Conservation (phyloP, 2,113 vertebrate genomes). For the Deroptyus accipitrinus region DNA sequence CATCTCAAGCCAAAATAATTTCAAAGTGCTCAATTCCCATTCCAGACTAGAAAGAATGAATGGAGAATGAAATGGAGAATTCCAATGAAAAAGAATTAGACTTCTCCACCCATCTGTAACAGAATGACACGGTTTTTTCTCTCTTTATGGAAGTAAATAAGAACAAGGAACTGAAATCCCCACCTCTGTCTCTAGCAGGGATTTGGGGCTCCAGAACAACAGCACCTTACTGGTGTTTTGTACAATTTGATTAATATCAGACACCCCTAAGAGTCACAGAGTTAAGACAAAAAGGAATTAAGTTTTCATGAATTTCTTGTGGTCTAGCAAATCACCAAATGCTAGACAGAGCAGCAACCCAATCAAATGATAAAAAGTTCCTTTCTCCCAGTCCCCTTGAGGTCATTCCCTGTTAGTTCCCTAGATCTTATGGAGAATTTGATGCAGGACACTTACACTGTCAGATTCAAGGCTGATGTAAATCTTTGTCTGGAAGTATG, state of each 20-base stretch:
- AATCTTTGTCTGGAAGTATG: neutral
- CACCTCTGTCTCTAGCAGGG: neutral
- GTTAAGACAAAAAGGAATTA: neutral
- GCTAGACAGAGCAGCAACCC: neutral
- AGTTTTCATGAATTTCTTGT: neutral
- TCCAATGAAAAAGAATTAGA: neutral
- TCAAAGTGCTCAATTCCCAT: neutral
- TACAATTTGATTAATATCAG: neutral
- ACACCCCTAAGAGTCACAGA: neutral
- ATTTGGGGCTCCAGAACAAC: neutral
- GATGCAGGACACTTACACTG: neutral
- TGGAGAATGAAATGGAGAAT: neutral
- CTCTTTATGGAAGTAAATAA: neutral
- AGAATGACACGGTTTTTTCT: neutral
- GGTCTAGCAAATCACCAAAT: neutral
- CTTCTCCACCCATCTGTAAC: neutral
- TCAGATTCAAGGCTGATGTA: neutral
- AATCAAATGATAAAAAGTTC: neutral
- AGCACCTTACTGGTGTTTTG: neutral
- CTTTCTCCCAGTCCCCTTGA: neutral
- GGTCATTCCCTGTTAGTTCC: neutral
- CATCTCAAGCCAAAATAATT: neutral
- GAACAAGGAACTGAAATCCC: neutral
- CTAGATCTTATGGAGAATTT: rapidly evolving
- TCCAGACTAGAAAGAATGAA: neutral